Base-by-base conservation (phyloP, 2,888 invertebrate genomes). In the Ectemnius continuus region DNA sequence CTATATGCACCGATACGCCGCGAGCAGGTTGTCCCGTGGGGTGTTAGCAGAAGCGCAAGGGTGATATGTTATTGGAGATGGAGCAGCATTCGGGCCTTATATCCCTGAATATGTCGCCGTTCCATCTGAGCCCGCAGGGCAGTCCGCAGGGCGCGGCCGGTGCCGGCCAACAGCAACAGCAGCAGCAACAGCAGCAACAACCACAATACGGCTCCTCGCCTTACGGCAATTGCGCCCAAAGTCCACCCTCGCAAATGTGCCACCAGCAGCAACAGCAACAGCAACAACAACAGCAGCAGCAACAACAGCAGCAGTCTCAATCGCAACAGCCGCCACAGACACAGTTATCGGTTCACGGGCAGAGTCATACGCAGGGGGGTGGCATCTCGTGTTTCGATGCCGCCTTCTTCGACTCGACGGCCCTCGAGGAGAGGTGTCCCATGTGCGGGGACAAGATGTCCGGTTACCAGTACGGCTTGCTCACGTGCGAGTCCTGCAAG, bases 61-160 rank as follows among this genome's bases (percentile, higher is more conserved):
- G 87, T 92, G 93, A 93, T 92, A 95, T 95, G 95, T 94, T 95
- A 94, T 94, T 95, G 93, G 94, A 95, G 92, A 97, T 97, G 97
- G 96, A 97, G 93, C 96, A 95, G 92, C 93, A 94, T 91, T 93
- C 94, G 93, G 94, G 95, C 93, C 94, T 96, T 92, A 95, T 96
- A 93, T 96, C 96, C 92, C 94, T 96, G 90, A 96, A 96, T 93
- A 96, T 97, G 95, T 96, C 96, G 92, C 95, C 96, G 86, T 97
- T 96, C 92, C 95, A 95, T 90, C 92, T 95, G 92, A 95, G 95
- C 88, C 95, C 95, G 83, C 94, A 94, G 85, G 94, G 94, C 85
- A 95, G 95, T 88, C 94, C 94, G 70, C 91, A 88, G 91, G 80
- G 92, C 89, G 85, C 90, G 88, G 85, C 90, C 78, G 82, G 92